phyloP scores from a whole-genome alignment of 2,888 invertebrate genomes.

The Lithophane leautieri region DNA sequence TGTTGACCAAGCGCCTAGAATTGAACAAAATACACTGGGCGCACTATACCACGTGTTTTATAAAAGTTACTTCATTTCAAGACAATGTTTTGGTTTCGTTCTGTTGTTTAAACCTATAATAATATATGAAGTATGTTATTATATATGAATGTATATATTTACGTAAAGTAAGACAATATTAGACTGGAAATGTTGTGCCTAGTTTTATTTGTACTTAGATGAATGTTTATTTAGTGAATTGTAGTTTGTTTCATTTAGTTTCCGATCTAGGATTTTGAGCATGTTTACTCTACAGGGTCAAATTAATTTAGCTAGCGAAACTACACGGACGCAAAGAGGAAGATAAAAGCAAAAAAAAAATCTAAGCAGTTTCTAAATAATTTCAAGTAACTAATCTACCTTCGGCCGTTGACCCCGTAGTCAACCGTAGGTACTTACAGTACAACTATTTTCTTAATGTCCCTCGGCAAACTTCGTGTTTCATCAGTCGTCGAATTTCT shows the following conservation, averaged over 20 bases:
- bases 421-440: neutral
- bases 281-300: neutral
- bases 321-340: neutral
- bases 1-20: neutral
- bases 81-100: slow-evolving; percentile 21
- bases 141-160: slow-evolving; percentile 41
- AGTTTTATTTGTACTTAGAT: slow-evolving; percentile 58
- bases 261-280: slow-evolving; percentile 8
- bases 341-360: neutral
- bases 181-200: slow-evolving; percentile 72
- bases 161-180: slow-evolving; percentile 65
- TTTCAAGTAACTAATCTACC: neutral
- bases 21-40: neutral
- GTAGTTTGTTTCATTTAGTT: slow-evolving; percentile 24
- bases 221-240: slow-evolving; percentile 34
- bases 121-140: slow-evolving; percentile 38
- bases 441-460: too few relatives aligned
- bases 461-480: too few relatives aligned
- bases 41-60: neutral
- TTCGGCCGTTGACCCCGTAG: neutral
- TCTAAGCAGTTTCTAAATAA: neutral
- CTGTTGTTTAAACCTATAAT: slow-evolving; percentile 30
- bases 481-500: too few relatives aligned
- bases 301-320: neutral
- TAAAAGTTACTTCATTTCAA: slow-evolving; percentile 33